Base-by-base conservation (phyloP, 1,140 invertebrate species). In the Gryllus bimaculatus region DNA sequence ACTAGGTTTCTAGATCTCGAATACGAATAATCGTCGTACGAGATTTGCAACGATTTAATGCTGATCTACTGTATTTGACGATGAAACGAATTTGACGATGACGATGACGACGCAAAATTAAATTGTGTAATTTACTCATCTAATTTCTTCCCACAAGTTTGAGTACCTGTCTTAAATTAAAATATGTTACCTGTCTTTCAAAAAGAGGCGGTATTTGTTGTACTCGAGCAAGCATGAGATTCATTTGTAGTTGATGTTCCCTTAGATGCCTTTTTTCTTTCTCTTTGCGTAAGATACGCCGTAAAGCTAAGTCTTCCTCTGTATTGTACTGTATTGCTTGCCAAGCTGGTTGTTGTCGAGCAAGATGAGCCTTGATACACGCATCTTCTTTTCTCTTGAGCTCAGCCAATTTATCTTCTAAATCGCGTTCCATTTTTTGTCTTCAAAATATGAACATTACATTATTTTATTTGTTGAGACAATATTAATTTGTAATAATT, bases 171-270 rank as follows among this genome's bases (percentile, higher is more conserved):
- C 26, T 39, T 39, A 66, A 66, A 66, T 66, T 66, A 13, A 66
- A 13, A 66, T 66, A 10, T 13, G 7, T 66, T 66, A 66, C 54
- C 48, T 91, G 90, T 76, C 91, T 86, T 84, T 92, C 91, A 81
- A 92, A 93, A 15, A 92, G 86, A 78, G 91, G 89, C 0, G 92
- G 92, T 82, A 92, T 91, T 81, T 88, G 87, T 76, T 90, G 89
- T 0, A 93, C 92, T 80, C 92, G 87, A 76, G 90, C 89, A 78
- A 91, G 85, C 91, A 93, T 93, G 79, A 90, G 83, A 84, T 92
- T 90, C 92, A 93, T 93, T 81, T 91, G 89, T 48, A 91, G 85
- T 8, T 89, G 86, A 85, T 91, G 90, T 83, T 91, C 90, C 81
- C 92, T 90, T 10, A 88, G 88, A 80, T 90, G 87, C 81, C 92